Conservation (phyloP, 2,113 vertebrate species). For the Australoheros scitulus region DNA sequence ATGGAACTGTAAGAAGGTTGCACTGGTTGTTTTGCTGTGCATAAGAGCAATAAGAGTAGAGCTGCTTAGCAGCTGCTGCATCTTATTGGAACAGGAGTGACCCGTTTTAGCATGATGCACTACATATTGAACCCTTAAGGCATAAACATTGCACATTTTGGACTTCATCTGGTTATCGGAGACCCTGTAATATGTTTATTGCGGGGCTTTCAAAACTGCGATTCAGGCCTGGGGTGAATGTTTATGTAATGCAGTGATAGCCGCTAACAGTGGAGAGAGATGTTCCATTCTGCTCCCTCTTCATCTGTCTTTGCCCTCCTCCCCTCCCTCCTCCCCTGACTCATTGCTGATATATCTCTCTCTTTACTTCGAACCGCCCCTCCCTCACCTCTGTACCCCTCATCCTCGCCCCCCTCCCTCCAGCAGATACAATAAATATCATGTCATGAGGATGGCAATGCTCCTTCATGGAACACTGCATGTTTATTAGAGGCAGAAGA, state of each 20-base stretch:
- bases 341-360: slow-evolving; percentile 64
- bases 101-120: rapidly evolving
- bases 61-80: neutral
- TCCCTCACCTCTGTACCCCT: slow-evolving; percentile 57
- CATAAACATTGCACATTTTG: neutral
- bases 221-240: neutral
- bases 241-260: slow-evolving; percentile 8
- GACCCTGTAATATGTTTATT: slow-evolving; percentile 3
- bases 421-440: slow-evolving; percentile 97
- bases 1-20: too few relatives aligned
- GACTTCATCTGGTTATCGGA: neutral
- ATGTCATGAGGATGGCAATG: slow-evolving; percentile 95
- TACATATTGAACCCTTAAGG: neutral
- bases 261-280: slow-evolving; percentile 52
- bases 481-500: slow-evolving; percentile 99
- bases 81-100: neutral
- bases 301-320: slow-evolving; percentile 83
- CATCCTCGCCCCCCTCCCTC: slow-evolving; percentile 78
- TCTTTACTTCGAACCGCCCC: slow-evolving; percentile 51
- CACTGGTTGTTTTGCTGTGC: too few relatives aligned
- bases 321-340: slow-evolving; percentile 32
- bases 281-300: slow-evolving; percentile 78
- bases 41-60: too few relatives aligned
- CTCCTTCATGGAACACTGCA: slow-evolving; percentile 99
- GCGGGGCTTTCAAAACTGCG: neutral